Percentiles rank a stretch among this genome's conserved stretches.
Conservation (phyloP, 2,113 vertebrate genomes). For the Boulengeromyrus knoepffleri region DNA sequence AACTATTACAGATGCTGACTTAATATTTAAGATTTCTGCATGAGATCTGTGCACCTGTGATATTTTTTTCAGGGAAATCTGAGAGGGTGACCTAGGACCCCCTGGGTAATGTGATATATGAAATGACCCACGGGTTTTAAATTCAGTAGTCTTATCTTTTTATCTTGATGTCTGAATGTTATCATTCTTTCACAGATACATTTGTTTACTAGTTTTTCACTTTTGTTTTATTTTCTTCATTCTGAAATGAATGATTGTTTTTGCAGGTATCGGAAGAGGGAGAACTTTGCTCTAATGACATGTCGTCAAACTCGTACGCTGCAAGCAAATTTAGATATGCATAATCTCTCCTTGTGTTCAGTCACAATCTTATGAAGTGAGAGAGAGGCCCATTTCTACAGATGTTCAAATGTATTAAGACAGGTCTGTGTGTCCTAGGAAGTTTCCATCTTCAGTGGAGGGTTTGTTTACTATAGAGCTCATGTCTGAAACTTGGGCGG, state of each 20-base stretch:
- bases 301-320: not conserved
- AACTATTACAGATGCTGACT: not conserved
- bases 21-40: not conserved
- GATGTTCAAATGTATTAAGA: not conserved
- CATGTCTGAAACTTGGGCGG: slow-evolving; percentile 36
- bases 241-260: not conserved
- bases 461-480: slow-evolving; percentile 11
- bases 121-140: not conserved
- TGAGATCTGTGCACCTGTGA: not conserved
- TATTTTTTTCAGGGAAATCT: not conserved
- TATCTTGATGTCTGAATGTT: not conserved
- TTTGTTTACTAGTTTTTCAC: not conserved
- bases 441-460: slow-evolving; percentile 10
- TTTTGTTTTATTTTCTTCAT: not conserved
- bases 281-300: not conserved
- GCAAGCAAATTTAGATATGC: not conserved
- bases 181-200: not conserved
- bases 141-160: not conserved
- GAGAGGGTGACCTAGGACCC: not conserved
- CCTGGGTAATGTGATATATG: not conserved
- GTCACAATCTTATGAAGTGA: not conserved
- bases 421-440: not conserved
- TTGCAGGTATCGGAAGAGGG: not conserved
- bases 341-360: not conserved
- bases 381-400: not conserved